Base-by-base conservation (phyloP, 2,797 vertebrate genomes). In the Tangara arthus region DNA sequence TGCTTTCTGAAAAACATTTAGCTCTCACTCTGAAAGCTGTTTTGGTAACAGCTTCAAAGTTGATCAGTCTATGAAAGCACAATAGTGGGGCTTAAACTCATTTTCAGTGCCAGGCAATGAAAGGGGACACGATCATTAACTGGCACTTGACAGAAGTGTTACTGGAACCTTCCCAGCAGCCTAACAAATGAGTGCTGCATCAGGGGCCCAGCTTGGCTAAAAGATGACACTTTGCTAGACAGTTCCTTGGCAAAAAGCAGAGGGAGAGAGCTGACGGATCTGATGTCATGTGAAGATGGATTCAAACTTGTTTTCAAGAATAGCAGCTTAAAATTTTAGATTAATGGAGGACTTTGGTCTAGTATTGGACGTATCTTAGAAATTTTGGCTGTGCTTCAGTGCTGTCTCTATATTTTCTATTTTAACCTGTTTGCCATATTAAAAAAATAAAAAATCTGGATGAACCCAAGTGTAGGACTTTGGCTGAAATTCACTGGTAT, bases 211-310 rank as follows among this genome's bases (percentile, higher is more conserved):
- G 11, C 87, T 89, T 84, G 80, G 86, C 53, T 90, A 44, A 42
- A 80, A 77, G 71, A 95, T 71, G 85, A 90, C 41, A 55, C 34
- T 73, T 78, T 86, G 91, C 91, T 92, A 96, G 93, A 90, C 95
- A 94, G 79, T 47, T 96, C 96, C 92, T 93, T 97, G 96, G 96
- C 96, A 83, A 69, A 92, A 93, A 89, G 41, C 22, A 89, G 82
- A 91, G 60, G 53, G 27, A 84, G 73, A 53, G 68, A 89, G 65
- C 57, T 93, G 84, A 97, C 22, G 44, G 94, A 92, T 75, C 55
- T 89, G 82, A 49, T 94, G 79, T 76, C 69, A 32, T 35, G 55
- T 70, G 92, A 96, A 90, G 66, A 75, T 88, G 56, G n/a, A 87
- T 53, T 85, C 49, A 70, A 82, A 69, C 69, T 96, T 87, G 60